phyloP scores from a whole-genome alignment of 2,113 vertebrate genomes.

The Cisticola juncidis region DNA sequence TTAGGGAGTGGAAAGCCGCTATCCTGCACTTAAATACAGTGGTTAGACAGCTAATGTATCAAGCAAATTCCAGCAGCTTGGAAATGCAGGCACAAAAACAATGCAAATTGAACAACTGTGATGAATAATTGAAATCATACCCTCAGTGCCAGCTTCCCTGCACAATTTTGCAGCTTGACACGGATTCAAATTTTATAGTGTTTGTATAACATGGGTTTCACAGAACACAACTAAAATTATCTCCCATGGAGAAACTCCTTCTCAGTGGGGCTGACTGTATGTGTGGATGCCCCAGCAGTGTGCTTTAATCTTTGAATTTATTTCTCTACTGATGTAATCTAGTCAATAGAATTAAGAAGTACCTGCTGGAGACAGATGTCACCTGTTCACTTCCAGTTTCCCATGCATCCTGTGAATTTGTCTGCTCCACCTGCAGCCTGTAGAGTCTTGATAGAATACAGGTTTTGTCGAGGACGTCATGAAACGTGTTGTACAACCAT shows the following conservation, averaged over 20 bases:
- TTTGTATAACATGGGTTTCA: slow-evolving; percentile 30
- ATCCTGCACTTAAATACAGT: slow-evolving; percentile 1
- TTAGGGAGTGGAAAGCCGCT: neutral
- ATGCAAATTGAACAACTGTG: slow-evolving; percentile 38
- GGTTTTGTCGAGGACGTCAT: neutral
- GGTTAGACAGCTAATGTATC: slow-evolving; percentile 30
- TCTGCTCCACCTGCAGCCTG: neutral
- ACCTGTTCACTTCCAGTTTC: neutral
- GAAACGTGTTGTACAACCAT: neutral
- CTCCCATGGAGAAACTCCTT: neutral
- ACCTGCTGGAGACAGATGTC: neutral
- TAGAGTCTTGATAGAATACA: neutral
- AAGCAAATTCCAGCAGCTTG: slow-evolving; percentile 42
- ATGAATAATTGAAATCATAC: slow-evolving; percentile 61
- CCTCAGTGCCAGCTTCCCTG: neutral
- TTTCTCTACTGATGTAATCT: neutral
- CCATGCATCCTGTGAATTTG: neutral
- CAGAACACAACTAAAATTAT: neutral
- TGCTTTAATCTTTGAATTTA: neutral
- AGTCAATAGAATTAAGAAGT: neutral
- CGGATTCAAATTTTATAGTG: slow-evolving; percentile 35
- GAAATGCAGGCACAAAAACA: slow-evolving; percentile 40
- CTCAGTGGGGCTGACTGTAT: neutral
- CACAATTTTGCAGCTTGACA: slow-evolving; percentile 31
- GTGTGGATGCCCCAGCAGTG: neutral